Evolutionary conservation across 2,797 vertebrate species (phyloP).

Genomic region (Clarias pachynema): DNA sequence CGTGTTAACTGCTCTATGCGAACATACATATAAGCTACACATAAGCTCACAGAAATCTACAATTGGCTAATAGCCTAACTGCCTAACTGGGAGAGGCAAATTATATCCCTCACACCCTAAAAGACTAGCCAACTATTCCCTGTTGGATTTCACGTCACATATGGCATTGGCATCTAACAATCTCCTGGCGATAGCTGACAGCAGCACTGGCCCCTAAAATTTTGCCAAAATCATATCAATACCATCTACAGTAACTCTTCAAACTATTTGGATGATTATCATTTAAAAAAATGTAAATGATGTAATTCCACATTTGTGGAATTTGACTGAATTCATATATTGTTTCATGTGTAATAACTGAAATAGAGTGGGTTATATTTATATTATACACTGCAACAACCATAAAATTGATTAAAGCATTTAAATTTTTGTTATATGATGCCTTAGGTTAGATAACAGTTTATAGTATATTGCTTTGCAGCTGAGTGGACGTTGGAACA

Average conservation of each 20-base stretch:
- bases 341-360: neutral
- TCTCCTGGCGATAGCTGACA: neutral
- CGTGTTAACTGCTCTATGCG: neutral
- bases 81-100: neutral
- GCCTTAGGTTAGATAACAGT: neutral
- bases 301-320: neutral
- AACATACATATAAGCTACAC: neutral
- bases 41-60: neutral
- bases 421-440: neutral
- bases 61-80: neutral
- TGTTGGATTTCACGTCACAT: neutral
- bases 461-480: neutral
- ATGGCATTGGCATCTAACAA: slow-evolving; percentile 2
- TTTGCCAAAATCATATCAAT: neutral
- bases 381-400: neutral
- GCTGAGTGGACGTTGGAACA: neutral
- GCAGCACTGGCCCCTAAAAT: neutral
- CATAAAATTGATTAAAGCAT: neutral
- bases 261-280: neutral
- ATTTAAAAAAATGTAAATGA: neutral
- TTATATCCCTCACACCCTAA: neutral
- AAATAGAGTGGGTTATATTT: neutral
- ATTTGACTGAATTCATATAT: neutral
- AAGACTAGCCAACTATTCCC: neutral
- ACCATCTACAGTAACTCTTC: neutral